Evolutionary conservation across 1,140 invertebrate genomes (phyloP).

Genomic region (Pollicipes pollicipes): DNA sequence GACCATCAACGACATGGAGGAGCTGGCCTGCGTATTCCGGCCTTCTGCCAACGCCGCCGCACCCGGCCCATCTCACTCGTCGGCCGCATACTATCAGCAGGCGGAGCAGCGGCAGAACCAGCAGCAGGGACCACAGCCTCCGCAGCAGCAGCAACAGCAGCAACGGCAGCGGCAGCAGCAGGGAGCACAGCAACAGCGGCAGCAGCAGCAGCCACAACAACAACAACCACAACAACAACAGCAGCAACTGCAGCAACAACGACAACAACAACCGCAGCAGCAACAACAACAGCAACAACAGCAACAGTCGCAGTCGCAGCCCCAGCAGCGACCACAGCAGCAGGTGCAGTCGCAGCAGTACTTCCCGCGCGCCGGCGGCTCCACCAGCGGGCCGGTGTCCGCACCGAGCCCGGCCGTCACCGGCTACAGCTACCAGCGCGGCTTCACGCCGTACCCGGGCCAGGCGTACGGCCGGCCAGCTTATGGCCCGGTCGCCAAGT

Average conservation of each 20-base stretch:
- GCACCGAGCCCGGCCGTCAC: too few relatives aligned
- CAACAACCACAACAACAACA: too few relatives aligned
- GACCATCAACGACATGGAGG: slow-evolving; percentile 27
- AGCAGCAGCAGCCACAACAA: too few relatives aligned
- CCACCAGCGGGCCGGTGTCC: not conserved
- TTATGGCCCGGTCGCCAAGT: not conserved
- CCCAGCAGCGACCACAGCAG: too few relatives aligned
- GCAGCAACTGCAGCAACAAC: too few relatives aligned
- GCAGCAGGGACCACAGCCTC: slow-evolving; percentile 24
- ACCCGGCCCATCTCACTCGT: too few relatives aligned
- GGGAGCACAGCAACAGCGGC: too few relatives aligned
- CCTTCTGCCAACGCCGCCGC: not conserved
- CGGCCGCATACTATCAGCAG: too few relatives aligned
- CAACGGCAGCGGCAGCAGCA: slow-evolving; percentile 21
- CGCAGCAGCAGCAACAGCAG: slow-evolving; percentile 25
- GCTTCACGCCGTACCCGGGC: too few relatives aligned
- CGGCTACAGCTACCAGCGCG: not conserved
- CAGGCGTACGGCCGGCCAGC: not conserved
- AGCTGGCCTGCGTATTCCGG: slow-evolving; percentile 22
- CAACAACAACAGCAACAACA: too few relatives aligned
- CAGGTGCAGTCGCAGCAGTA: not conserved
- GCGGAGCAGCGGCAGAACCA: slow-evolving; percentile 17
- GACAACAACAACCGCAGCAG: too few relatives aligned
- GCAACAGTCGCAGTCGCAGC: too few relatives aligned
- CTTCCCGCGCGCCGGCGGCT: not conserved